Conservation (phyloP, 1,140 invertebrate genomes). For the Prorops nasuta region DNA sequence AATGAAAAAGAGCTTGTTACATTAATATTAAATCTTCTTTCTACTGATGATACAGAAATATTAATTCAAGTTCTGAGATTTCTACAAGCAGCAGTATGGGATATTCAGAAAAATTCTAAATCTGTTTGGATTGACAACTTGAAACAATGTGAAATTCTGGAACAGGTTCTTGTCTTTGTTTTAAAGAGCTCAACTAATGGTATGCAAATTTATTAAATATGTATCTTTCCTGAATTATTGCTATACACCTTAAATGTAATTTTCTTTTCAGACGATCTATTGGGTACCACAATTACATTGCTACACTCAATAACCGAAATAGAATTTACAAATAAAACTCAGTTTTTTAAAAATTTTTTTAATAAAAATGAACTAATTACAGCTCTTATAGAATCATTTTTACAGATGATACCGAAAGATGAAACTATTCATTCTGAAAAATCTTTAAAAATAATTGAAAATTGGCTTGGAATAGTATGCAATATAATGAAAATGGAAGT, state of each 20-base stretch:
- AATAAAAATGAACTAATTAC: constrained; percentile 25
- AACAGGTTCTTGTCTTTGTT: constrained; percentile 63
- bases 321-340: constrained; percentile 7
- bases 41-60: constrained; percentile 63
- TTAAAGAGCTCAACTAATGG: constrained; percentile 68
- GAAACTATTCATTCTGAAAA: constrained; percentile 17
- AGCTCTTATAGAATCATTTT: constrained; percentile 33
- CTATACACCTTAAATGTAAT: neutral
- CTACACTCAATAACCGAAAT: constrained; percentile 25
- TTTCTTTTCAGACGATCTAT: constrained; percentile 32
- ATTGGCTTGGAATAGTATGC: constrained; percentile 30
- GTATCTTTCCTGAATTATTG: neutral
- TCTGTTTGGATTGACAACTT: constrained; percentile 56
- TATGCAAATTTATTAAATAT: constrained; percentile 31
- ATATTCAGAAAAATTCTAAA: constrained; percentile 51
- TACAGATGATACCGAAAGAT: constrained; percentile 21
- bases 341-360: constrained; percentile 25
- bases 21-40: constrained; percentile 59
- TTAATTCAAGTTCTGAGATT: constrained; percentile 68
- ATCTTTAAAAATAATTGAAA: constrained; percentile 25
- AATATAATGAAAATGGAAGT: constrained; percentile 19
- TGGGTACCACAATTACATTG: constrained; percentile 32
- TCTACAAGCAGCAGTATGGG: constrained; percentile 59
- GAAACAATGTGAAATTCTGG: constrained; percentile 52
- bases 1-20: constrained; percentile 49